Base-by-base conservation (phyloP, 1,140 invertebrate genomes). In the Platyscapa corneri region DNA sequence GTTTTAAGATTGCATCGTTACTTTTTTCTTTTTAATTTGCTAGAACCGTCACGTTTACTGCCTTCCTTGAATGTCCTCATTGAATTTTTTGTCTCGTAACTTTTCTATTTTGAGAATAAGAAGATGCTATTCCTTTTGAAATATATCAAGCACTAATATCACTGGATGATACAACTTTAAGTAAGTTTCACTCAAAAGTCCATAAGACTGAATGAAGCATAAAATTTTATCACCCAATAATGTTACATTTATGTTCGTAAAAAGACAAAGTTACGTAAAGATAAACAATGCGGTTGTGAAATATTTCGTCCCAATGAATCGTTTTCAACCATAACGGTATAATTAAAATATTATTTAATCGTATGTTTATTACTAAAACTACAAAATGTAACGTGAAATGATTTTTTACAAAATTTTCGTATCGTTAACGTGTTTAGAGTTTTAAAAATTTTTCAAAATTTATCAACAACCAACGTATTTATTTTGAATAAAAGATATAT, bases 161-260 rank as follows among this genome's bases (percentile, higher is more conserved):
- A 18, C 20, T 70, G 20, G 18, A 37, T 23, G 18, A 70, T 70
- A 37, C 14, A 37, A 70, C 1, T 34, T 70, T 23, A 23, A 37
- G 6, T 20, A 39, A 37, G 67, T 32, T 70, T 70, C 32, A 10
- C 67, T 70, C 32, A 42, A 74, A 18, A 2, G n/a, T 42, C 37
- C 37, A n/a, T 27, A 75, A 46, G 27, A 46, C 0, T 34, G 20
- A 30, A 14, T 30, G 23, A n/a, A 49, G 12, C 72, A 46, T 49
- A 46, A 75, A 75, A n/a, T 23, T 75, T 75, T 75, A 75, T 46
- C 72, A 27, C 5, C 27, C 42, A n/a, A 49, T 49, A 46, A 75
- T 18, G 6, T 75, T 46, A 75, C 10, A 42, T 75, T 49, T 49
- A 30, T 49, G 23, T 49, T 10, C 37, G 27, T 46, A 30, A 70